Evolutionary conservation across 2,113 vertebrate genomes (phyloP), one percentile per base, ranked within the genome.

Genomic region (Pseudorasbora parva): DNA sequence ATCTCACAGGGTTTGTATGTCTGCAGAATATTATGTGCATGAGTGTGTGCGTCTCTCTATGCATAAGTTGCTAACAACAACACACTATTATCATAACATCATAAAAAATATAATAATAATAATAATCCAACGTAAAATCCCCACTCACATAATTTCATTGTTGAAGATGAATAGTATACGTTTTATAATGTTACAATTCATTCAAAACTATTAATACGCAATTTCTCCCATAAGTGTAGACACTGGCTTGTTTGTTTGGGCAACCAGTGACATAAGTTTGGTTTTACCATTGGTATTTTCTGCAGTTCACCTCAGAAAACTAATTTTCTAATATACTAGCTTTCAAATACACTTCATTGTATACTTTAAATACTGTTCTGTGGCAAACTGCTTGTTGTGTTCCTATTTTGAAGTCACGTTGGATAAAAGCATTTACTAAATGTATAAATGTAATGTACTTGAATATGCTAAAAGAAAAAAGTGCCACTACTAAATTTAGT

Each of bases 1-100:
- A 82, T 82, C 68, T 60, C 83, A 51, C 74, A 78, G 79, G 79
- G 73, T 56, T 49, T 78, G 21, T 37, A 30, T 69, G 12, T 49
- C 57, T 59, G 37, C 33, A 76, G 74, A 57, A 54, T 76, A 76
- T 76, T 7, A 4, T 8, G 57, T 47, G 57, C 0, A 4, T 68
- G 8, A 12, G 23, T 30, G 14, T 79, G 62, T 25, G 27, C 19
- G 47, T 54, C 57, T 45, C 4, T 64, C 27, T 64, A 15, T 66
- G 62, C 3, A 7, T 4, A 33, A 66, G 47, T 66, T 83, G n/a
- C 47, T 75, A 75, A 75, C 73, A 75, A 33, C 73, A 75, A 54
- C 47, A 54, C 17, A 21, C 73, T 25, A 54, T 33, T 75, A 41
- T 47, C 37, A 72, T 43, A 72, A 75, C 47, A 27, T 19, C 43